phyloP scores from a whole-genome alignment of 2,113 vertebrate genomes.

The Zapornia atra region DNA sequence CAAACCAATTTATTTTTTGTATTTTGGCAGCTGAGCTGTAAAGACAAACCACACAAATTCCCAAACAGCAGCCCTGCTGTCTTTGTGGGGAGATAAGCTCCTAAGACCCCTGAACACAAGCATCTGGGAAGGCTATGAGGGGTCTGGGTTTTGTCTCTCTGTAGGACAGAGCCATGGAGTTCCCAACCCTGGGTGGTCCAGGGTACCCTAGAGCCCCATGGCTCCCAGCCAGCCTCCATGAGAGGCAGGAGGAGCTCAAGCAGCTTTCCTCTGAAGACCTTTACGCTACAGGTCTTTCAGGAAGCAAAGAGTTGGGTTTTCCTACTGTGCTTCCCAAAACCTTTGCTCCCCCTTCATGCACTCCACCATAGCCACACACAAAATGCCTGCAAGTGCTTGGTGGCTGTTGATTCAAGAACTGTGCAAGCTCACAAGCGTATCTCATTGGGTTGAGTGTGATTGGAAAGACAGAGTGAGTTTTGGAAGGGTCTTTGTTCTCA shows the following conservation, averaged over 20 bases:
- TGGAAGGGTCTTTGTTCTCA: neutral
- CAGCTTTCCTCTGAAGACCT: neutral
- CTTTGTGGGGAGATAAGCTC: neutral
- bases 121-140: neutral
- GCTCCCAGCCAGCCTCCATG: neutral
- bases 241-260: neutral
- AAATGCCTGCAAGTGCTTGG: neutral
- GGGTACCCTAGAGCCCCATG: neutral
- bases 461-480: neutral
- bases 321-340: neutral
- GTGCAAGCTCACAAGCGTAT: rapidly evolving
- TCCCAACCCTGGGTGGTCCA: rapidly evolving
- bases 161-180: neutral
- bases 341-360: neutral
- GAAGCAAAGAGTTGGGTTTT: neutral
- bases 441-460: neutral
- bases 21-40: neutral
- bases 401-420: neutral
- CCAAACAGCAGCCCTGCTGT: neutral
- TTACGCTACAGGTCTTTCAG: neutral
- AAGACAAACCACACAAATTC: neutral
- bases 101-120: neutral
- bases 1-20: neutral
- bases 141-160: neutral
- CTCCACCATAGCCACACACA: neutral